These are phyloP conservation scores for Girardinus metallicus DNA, from an alignment of 2,797 vertebrate species.

Conservation along the genomic window DNA sequence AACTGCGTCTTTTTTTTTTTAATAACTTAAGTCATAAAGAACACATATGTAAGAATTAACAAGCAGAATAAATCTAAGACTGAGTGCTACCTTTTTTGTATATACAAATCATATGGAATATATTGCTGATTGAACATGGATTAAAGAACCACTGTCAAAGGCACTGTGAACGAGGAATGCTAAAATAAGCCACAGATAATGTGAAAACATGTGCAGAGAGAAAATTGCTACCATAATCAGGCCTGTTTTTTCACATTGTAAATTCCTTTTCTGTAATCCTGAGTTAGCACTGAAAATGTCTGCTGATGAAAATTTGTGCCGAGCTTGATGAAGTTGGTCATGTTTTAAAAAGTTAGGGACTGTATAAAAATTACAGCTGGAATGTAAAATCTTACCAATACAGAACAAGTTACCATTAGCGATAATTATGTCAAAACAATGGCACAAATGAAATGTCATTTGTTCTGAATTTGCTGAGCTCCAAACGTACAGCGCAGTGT, in stretches of 20 bases:
- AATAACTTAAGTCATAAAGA: constrained; percentile 29
- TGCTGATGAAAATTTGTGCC: neutral
- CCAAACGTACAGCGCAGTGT: neutral
- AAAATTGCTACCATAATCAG: neutral
- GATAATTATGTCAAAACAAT: neutral
- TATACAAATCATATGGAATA: constrained; percentile 39
- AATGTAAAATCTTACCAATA: neutral
- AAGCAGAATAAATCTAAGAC: constrained; percentile 15
- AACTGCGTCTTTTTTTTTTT: constrained; percentile 11
- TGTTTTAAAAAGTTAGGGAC: constrained; percentile 11
- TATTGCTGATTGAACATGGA: constrained; percentile 9
- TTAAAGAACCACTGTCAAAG: constrained; percentile 41
- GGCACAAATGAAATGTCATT: neutral
- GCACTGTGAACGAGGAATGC: constrained; percentile 26
- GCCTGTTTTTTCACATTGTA: neutral
- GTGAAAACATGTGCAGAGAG: neutral
- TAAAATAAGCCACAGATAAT: constrained; percentile 8
- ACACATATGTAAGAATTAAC: constrained; percentile 11
- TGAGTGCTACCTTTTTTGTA: constrained; percentile 11
- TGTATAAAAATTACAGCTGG: constrained; percentile 20
- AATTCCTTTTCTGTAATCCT: neutral
- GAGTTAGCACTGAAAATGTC: neutral
- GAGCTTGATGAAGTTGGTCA: neutral
- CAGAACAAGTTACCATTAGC: neutral
- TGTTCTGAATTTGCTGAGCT: neutral